Evolutionary conservation across 2,888 invertebrate species (phyloP), one percentile per base, ranked within the genome.

Genomic region (Helicoverpa assulta): DNA sequence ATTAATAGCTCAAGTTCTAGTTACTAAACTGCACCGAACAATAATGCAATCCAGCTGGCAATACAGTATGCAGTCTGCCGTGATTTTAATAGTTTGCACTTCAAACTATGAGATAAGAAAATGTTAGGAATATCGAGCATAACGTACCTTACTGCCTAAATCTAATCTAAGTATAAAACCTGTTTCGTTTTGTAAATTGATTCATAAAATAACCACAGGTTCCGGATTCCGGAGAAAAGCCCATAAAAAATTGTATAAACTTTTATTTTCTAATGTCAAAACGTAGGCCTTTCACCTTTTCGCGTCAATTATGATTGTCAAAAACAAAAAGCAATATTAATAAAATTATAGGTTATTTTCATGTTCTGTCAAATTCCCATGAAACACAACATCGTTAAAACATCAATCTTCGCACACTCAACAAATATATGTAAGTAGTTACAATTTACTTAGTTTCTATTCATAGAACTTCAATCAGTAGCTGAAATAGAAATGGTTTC

Each of bases 381-480:
- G 81, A 78, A 26, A 50, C 61, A 68, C 70, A 69, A 74, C 67
- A 73, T 76, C 82, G 77, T 86, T 74, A 85, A 86, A 78, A 84
- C 79, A 85, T 85, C 81, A 84, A 83, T 81, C 83, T 73, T 75
- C 81, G 62, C 69, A 50, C 37, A 74, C 50, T 78, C 73, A 75
- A 76, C 77, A 82, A 73, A 76, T 67, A 10, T 37, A 33, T 6
- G 33, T 33, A 33, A 1, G 7, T 37, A 40, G 40, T 40, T 40
- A 40, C 40, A 40, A 40, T 40, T 77, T 65, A 79, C 78, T 77
- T 78, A 67, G 40, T 65, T 78, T 84, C 86, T 88, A 76, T 88
- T 86, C 78, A 85, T 87, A 84, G 85, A 84, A 81, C 86, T 86
- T 88, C 86, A 89, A 88, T 88, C 87, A 85, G 73, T 18, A 78